Percentiles rank a stretch among this genome's conserved stretches.
phyloP scores from a whole-genome alignment of 2,888 invertebrate genomes.

The Beris morrisii region DNA sequence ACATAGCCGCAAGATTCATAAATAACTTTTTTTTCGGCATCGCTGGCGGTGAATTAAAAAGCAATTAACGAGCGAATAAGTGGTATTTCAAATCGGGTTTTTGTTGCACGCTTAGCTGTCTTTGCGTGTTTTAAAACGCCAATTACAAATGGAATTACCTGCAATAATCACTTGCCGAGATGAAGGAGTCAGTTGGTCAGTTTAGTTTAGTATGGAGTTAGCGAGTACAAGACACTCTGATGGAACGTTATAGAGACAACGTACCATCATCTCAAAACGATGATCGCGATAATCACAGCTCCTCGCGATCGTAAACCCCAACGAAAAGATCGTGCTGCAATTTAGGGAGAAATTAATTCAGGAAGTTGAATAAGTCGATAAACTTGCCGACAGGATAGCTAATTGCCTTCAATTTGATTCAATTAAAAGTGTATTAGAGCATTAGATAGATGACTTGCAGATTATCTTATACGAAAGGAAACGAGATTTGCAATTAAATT shows the following conservation, averaged over 20 bases:
- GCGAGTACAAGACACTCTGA: background rate
- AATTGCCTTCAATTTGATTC: constrained; percentile 31
- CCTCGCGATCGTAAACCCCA: constrained; percentile 4
- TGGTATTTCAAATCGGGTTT: constrained; percentile 29
- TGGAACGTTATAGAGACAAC: background rate
- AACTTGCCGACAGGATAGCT: constrained; percentile 25
- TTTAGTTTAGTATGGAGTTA: background rate
- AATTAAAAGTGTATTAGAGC: constrained; percentile 34
- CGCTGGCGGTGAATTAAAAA: constrained; percentile 29
- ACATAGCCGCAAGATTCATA: constrained; percentile 4
- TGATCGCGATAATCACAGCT: constrained; percentile 19
- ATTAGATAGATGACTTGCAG: constrained; percentile 23
- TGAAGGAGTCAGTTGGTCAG: constrained; percentile 10
- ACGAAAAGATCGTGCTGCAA: constrained; percentile 27
- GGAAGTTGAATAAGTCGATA: constrained; percentile 26
- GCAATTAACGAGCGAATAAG: constrained; percentile 33
- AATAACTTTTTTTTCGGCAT: background rate
- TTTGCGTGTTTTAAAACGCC: constrained; percentile 31
- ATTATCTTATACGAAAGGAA: background rate
- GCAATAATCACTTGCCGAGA: constrained; percentile 26
- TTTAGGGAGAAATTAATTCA: constrained; percentile 27
- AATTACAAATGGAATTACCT: constrained; percentile 31
- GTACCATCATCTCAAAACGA: background rate
- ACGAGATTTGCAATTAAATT: constrained; percentile 21
- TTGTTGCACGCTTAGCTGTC: constrained; percentile 25